Evolutionary conservation across 1,140 invertebrate species (phyloP), one percentile per base, ranked within the genome.

Genomic region (Heliconius himera): DNA sequence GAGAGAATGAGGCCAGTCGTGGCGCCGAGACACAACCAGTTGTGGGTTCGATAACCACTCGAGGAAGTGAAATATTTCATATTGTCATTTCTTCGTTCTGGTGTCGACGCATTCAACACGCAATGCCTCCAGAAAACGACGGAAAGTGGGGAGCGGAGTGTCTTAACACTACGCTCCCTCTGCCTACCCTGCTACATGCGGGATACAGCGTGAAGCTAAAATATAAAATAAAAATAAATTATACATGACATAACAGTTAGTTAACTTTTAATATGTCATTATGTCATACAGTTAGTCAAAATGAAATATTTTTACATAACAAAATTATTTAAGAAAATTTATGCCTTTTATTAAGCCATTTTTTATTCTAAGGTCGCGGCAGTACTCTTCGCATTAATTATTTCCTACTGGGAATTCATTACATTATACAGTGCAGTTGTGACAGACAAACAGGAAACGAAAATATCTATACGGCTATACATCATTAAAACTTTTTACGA

Each of bases 311-410:
- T 56, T 22, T 56, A 2, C 54, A 56, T 56, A 56, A 56, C 2
- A 3, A 9, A 56, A 18, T 9, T 11, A 66, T 22, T 60, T 29
- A 66, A 66, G 1, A 29, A 26, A 29, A 22, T 26, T 66, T 29
- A 66, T 3, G 0, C 22, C 22, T 29, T 3, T 22, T 29, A 26
- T 66, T n/a, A n/a, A n/a, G 22, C 41, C n/a, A 66, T 4, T 66
- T 16, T 66, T 66, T 16, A 66, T 66, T 66, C 22, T 29, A 29
- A 26, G 56, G 56, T 29, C 29, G 73, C n/a, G 54, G 18, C 60
- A 36, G 41, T 38, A n/a, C n/a, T 49, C 26, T 29, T 76, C 41
- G 75, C 75, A 70, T 76, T 76, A 70, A 71, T 76, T 49, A 76
- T 76, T 49, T 76, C 75, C 75, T 49, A 70, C 66, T 38, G 66